Evolutionary conservation across 2,113 vertebrate genomes (phyloP).

Genomic region (Carassius gibelio): DNA sequence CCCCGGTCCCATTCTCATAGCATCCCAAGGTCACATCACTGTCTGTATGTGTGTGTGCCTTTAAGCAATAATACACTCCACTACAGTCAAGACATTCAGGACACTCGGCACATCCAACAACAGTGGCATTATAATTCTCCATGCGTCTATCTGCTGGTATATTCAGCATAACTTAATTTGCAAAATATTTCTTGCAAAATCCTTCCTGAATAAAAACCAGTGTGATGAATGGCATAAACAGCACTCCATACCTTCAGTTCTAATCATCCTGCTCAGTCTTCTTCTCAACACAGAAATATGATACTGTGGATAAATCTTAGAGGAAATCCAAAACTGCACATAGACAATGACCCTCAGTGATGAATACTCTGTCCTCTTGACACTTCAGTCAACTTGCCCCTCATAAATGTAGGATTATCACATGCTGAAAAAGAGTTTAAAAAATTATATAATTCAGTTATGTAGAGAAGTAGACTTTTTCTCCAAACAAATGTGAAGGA

Average conservation of each 20-base stretch:
- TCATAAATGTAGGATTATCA: conserved; percentile 68
- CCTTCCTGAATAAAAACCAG: neutral
- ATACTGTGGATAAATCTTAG: conserved; percentile 57
- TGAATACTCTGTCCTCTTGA: conserved; percentile 49
- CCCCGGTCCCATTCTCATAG: conserved; percentile 39
- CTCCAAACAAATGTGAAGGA: neutral
- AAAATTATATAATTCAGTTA: neutral
- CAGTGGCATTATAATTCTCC: neutral
- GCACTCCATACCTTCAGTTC: conserved; percentile 66
- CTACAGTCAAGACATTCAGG: conserved; percentile 25
- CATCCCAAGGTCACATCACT: conserved; percentile 66
- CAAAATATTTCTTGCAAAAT: neutral
- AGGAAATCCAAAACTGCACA: conserved; percentile 58
- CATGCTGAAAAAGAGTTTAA: conserved; percentile 67
- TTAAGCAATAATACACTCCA: conserved; percentile 29
- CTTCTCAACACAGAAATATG: conserved; percentile 55
- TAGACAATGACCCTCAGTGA: conserved; percentile 52
- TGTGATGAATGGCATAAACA: conserved; percentile 9
- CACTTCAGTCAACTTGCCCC: conserved; percentile 63
- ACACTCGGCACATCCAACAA: neutral
- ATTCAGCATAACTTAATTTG: neutral
- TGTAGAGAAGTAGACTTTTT: neutral
- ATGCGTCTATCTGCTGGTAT: neutral
- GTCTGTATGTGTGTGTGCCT: conserved; percentile 24
- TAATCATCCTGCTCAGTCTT: conserved; percentile 64